Evolutionary conservation across 2,888 invertebrate genomes (phyloP).

Genomic region (Agrochola lota): DNA sequence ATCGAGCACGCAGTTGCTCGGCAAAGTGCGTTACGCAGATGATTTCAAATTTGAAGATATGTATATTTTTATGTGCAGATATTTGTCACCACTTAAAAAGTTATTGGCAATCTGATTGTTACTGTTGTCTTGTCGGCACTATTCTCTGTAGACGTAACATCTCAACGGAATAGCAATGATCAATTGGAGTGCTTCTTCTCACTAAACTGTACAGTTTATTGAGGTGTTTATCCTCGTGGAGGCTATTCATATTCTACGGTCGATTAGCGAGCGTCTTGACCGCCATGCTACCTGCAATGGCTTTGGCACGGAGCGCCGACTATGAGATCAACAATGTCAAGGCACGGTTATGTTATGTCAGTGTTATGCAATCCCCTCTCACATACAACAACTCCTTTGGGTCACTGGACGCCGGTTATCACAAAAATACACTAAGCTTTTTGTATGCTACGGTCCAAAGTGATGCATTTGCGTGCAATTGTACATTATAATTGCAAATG

Average conservation of each 20-base stretch:
- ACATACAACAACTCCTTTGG: conserved; percentile 32
- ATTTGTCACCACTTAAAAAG: conserved; percentile 55
- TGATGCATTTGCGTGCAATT: conserved; percentile 52
- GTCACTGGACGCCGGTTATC: conserved; percentile 53
- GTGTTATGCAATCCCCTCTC: conserved; percentile 74
- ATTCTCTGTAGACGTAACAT: conserved; percentile 44
- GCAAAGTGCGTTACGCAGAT: conserved; percentile 63
- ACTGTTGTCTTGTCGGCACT: conserved; percentile 37
- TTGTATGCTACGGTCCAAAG: conserved; percentile 49
- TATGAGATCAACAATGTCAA: conserved; percentile 87
- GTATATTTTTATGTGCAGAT: conserved; percentile 40
- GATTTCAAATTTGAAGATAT: conserved; percentile 49
- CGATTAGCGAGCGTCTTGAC: conserved; percentile 71
- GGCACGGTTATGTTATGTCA: conserved; percentile 82
- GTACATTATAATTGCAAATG: conserved; percentile 59
- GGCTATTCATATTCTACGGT: conserved; percentile 72
- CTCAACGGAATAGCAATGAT: conserved; percentile 58
- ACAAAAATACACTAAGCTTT: conserved; percentile 51
- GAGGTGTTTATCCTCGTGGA: conserved; percentile 68
- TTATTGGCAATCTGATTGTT: conserved; percentile 58
- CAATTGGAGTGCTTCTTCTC: conserved; percentile 43
- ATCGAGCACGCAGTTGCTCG: conserved; percentile 57
- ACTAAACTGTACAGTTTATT: conserved; percentile 61
- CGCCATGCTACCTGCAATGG: conserved; percentile 68
- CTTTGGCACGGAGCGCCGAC: conserved; percentile 77